Conservation (phyloP, 2,888 invertebrate species). For the Euplexia lucipara region DNA sequence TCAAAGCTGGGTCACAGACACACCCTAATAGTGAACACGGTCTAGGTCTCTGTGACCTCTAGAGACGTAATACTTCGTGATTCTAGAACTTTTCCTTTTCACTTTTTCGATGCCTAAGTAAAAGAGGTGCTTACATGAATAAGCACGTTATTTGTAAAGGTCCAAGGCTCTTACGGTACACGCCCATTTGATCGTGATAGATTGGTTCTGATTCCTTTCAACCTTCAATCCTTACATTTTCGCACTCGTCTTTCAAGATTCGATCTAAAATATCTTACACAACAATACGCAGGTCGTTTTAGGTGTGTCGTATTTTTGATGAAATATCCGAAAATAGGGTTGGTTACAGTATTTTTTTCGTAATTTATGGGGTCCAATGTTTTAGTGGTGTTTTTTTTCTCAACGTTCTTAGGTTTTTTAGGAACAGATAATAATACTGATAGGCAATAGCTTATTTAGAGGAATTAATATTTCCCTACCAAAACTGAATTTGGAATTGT, state of each 20-base stretch:
- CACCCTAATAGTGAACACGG: conserved; percentile 14
- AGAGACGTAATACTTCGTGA: conserved; percentile 21
- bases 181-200: conserved; percentile 59
- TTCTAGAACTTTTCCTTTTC: conserved; percentile 16
- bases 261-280: conserved; percentile 34
- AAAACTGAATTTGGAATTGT: too few relatives aligned
- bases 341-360: neutral
- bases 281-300: conserved; percentile 4
- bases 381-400: neutral
- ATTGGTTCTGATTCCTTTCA: conserved; percentile 46
- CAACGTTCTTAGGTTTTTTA: too few relatives aligned
- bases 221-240: conserved; percentile 47
- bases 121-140: conserved; percentile 31
- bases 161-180: conserved; percentile 34
- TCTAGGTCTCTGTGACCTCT: conserved; percentile 7
- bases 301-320: neutral
- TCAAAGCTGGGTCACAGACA: neutral
- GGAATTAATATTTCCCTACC: neutral
- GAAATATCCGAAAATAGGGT: neutral
- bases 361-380: too few relatives aligned
- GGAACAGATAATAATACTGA: too few relatives aligned
- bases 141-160: conserved; percentile 53
- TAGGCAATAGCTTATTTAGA: neutral
- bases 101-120: conserved; percentile 18
- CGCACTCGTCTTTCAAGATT: conserved; percentile 40